Evolutionary conservation across 2,888 invertebrate species (phyloP).

Genomic region (Chydorus sphaericus): DNA sequence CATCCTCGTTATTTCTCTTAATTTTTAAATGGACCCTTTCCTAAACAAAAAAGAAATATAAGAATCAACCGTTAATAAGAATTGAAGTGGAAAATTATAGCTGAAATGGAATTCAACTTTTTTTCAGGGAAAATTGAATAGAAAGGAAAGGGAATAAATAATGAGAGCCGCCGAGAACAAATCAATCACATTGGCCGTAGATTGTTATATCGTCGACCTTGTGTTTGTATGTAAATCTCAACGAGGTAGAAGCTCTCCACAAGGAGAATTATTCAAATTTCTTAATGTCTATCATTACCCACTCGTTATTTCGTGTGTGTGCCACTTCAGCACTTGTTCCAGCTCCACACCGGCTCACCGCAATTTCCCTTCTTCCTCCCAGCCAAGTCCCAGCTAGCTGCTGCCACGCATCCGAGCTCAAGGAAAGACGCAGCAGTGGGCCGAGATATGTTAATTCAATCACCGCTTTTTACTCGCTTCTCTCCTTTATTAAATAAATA

Average conservation of each 20-base stretch:
- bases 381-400: no score
- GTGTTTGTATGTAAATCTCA: no score
- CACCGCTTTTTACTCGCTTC: not conserved
- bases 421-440: no score
- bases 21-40: not conserved
- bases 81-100: not conserved
- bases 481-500: not conserved
- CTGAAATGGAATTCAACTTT: not conserved
- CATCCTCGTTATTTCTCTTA: not conserved
- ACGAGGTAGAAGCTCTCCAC: no score
- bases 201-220: no score
- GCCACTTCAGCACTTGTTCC: no score
- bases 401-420: no score
- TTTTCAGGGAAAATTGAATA: not conserved
- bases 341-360: no score
- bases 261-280: not conserved
- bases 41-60: not conserved
- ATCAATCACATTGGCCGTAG: not conserved
- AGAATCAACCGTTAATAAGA: not conserved
- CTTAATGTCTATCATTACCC: slow-evolving; percentile 3
- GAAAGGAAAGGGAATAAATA: not conserved
- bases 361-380: no score
- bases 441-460: slow-evolving; percentile 1
- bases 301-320: no score
- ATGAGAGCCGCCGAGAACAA: not conserved